Base-by-base conservation (phyloP, 2,888 invertebrate genomes). In the Caenorhabditis becei region DNA sequence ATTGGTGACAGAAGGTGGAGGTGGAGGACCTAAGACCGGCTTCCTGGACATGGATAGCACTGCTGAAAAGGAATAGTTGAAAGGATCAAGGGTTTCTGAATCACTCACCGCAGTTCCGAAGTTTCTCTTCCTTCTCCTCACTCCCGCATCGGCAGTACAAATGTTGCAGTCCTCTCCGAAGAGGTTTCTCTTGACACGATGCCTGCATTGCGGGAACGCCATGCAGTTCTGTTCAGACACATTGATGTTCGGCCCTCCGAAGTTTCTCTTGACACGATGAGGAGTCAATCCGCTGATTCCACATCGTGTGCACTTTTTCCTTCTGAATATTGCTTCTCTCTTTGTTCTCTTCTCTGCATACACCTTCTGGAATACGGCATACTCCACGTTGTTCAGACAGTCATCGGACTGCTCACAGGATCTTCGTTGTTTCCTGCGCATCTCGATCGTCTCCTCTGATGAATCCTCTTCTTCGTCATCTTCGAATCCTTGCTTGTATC, bases 191-290 rank as follows among this genome's bases (percentile, higher is more conserved):
- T 88, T 88, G 53, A 87, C 86, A 23, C 88, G 79, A 51, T 85
- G 83, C 18, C 88, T 78, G 59, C 88, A 88, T 53, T 87, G 87
- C 23, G 88, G 88, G 85, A 88, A 88, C 10, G 88, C 85, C 77
- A 84, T 75, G 74, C 88, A 88, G 63, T 85, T 86, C 51, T 86
- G 87, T 83, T 86, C 87, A 0, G 88, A 88, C 4, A 88, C 88
- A 53, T 88, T 88, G 82, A 88, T 87, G 44, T 85, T 84, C 59
- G 88, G 87, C 0, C 82, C 82, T 8, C 88, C 87, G 63, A 89
- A 88, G 56, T 84, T 82, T 79, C 88, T 71, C 77, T 89, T 89
- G 49, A 81, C 82, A 54, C 88, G 70, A 49, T 69, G 72, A 11
- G 81, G 80, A 11, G 61, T 18, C 23, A 79, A 37, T 53, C 70